phyloP scores from a whole-genome alignment of 2,888 invertebrate species.

The Fragum sueziense region DNA sequence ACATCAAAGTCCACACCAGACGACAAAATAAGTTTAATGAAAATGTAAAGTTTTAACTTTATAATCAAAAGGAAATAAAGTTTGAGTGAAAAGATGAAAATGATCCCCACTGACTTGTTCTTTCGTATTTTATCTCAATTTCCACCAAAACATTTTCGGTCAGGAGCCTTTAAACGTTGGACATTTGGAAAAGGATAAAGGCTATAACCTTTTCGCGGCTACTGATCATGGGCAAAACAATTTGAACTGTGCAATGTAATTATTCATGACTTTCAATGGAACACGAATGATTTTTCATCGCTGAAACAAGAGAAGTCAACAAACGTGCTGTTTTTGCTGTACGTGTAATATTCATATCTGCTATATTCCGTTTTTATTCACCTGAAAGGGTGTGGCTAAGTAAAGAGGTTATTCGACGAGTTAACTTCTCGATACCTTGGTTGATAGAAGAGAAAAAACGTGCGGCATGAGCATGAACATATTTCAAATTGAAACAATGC shows the following conservation, averaged over 20 bases:
- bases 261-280: neutral
- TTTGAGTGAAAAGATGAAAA: neutral
- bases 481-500: too few species aligned
- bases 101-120: neutral
- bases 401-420: too few species aligned
- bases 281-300: too few species aligned
- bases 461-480: too few species aligned
- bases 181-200: neutral
- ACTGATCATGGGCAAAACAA: neutral
- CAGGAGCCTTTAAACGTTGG: neutral
- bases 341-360: too few species aligned
- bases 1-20: too few species aligned
- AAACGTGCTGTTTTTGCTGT: too few species aligned
- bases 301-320: too few species aligned
- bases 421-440: too few species aligned
- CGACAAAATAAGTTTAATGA: neutral
- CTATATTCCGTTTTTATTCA: too few species aligned
- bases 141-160: neutral
- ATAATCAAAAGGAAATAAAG: neutral
- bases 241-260: neutral
- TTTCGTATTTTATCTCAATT: neutral
- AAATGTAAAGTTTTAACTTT: neutral
- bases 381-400: too few species aligned
- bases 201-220: neutral
- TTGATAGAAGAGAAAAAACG: too few species aligned